A percentile compares a stretch with the other conserved stretches of the same genome.
phyloP scores from a whole-genome alignment of 2,113 vertebrate species.

The Hippocampus barbouri region DNA sequence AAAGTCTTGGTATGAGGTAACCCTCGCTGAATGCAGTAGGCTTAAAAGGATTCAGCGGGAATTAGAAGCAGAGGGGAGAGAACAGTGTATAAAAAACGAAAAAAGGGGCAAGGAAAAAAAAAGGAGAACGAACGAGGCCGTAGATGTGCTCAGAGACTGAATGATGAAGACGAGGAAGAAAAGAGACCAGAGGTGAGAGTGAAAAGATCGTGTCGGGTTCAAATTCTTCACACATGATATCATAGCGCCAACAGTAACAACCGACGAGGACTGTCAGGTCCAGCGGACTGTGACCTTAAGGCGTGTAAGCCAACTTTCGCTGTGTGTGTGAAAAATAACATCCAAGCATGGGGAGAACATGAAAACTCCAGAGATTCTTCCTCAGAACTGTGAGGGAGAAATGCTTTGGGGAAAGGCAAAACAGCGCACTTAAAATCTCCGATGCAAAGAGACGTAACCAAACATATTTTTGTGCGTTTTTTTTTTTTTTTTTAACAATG shows the following conservation, averaged over 20 bases:
- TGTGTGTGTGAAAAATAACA: conserved; percentile 8
- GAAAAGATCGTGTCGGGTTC: conserved; percentile 35
- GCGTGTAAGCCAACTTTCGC: conserved; percentile 14
- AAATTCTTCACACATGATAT: conserved; percentile 72
- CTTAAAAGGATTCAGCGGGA: conserved; percentile 39
- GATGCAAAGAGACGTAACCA: no score
- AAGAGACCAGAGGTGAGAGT: neutral
- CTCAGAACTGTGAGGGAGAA: no score
- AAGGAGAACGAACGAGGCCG: conserved; percentile 11
- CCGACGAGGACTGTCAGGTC: conserved; percentile 39
- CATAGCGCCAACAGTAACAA: conserved; percentile 54
- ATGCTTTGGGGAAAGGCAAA: no score
- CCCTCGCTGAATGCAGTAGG: conserved; percentile 42
- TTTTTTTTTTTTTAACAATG: neutral
- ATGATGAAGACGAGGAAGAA: neutral
- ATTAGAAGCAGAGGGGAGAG: conserved; percentile 42
- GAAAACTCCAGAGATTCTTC: neutral
- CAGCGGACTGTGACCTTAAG: conserved; percentile 65
- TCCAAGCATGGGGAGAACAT: neutral
- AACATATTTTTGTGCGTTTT: no score
- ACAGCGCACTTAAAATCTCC: no score
- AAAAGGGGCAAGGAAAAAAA: conserved; percentile 2
- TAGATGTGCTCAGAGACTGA: conserved; percentile 8
- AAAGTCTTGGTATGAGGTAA: conserved; percentile 56
- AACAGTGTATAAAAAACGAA: conserved; percentile 18